Evolutionary conservation across 2,888 invertebrate genomes (phyloP).

Genomic region (Eupithecia abbreviata): DNA sequence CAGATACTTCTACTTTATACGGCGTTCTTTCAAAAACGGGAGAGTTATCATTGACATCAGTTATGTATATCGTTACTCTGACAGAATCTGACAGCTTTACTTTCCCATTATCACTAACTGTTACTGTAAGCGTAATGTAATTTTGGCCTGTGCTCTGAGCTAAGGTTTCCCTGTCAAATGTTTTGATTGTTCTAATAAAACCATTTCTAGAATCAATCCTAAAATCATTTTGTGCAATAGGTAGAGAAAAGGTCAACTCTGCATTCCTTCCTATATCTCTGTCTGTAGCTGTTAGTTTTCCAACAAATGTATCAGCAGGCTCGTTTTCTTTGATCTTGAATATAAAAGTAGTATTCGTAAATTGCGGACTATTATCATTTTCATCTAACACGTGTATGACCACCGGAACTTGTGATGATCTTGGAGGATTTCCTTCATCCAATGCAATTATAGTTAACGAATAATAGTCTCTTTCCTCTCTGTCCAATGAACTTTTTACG

Average conservation of each 20-base stretch:
- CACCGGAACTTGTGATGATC: slow-evolving; percentile 94
- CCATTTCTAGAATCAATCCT: slow-evolving; percentile 95
- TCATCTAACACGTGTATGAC: slow-evolving; percentile 97
- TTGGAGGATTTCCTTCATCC: slow-evolving; percentile 90
- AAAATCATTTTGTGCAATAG: slow-evolving; percentile 90
- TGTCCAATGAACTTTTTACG: slow-evolving; percentile 92
- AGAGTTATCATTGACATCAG: slow-evolving; percentile 95
- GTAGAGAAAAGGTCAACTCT: slow-evolving; percentile 92
- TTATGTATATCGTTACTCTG: slow-evolving; percentile 92
- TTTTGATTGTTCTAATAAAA: slow-evolving; percentile 92
- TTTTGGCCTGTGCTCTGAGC: slow-evolving; percentile 90
- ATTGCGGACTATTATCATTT: slow-evolving; percentile 97
- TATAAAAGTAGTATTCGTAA: slow-evolving; percentile 94
- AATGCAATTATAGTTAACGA: slow-evolving; percentile 92
- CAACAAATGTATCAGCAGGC: slow-evolving; percentile 94
- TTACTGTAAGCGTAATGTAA: slow-evolving; percentile 92
- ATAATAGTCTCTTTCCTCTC: slow-evolving; percentile 96
- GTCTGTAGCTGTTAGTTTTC: slow-evolving; percentile 95
- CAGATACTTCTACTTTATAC: slow-evolving; percentile 95
- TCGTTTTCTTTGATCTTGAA: slow-evolving; percentile 95
- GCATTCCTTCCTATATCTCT: slow-evolving; percentile 95
- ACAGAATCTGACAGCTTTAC: slow-evolving; percentile 91
- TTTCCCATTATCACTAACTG: slow-evolving; percentile 93
- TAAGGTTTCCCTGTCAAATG: slow-evolving; percentile 95
- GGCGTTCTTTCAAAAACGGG: slow-evolving; percentile 92